Base-by-base conservation (phyloP, 2,113 vertebrate genomes). In the Platichthys stellatus region DNA sequence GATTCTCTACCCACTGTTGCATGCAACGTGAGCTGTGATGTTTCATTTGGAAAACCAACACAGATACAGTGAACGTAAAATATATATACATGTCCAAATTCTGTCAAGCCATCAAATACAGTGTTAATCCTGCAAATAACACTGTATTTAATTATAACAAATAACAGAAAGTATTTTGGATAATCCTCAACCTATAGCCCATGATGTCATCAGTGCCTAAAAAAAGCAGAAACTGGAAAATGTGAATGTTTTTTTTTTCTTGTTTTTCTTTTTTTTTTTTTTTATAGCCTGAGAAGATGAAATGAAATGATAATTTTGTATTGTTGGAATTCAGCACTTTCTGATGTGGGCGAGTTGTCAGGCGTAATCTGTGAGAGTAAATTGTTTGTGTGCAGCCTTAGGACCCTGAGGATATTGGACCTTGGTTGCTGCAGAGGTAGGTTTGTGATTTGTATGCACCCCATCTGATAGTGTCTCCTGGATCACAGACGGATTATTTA, bases 361-460 rank as follows among this genome's bases (percentile, higher is more conserved):
- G 61, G 57, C 15, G 62, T 76, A 68, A 78, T 74, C 76, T 76
- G 69, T 71, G 40, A 75, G 40, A 83, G 62, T 76, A 74, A 81
- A 85, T 62, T 76, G 76, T 81, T 24, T 65, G 82, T 63, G 85
- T 86, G 89, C 89, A 91, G 92, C 92, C 83, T 93, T 93, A 93
- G 93, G 94, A 93, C 92, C 94, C 92, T 86, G 92, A 90, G 92
- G 91, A 89, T 90, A 89, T 85, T 87, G 80, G 89, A 89, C 87
- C 72, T 67, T 77, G 86, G 86, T 89, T 90, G 87, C 90, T 90
- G 93, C 93, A 92, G 93, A 92, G 92, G 86, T 89, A 88, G 88
- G 78, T 81, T 79, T 92, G 89, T 92, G 90, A 93, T 94, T 93
- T 92, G 90, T 93, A 93, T 93, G 80, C 90, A 84, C 79, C 81